These are phyloP conservation scores for Calosoma granatense DNA, from an alignment of 1,140 invertebrate genomes.

Conservation along the genomic window DNA sequence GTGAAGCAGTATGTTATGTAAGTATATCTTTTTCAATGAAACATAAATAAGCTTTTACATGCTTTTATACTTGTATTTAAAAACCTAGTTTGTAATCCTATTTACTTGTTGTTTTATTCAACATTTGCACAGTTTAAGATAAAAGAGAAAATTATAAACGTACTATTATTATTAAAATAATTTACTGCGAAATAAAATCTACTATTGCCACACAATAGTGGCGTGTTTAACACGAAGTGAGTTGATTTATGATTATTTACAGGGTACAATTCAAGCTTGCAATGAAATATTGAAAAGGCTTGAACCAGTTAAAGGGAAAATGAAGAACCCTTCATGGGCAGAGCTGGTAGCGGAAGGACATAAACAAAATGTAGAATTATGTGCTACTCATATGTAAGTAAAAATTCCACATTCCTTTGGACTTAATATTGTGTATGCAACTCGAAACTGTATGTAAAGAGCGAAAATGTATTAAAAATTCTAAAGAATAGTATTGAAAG, in stretches of 20 bases:
- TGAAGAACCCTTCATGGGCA: conserved; percentile 54
- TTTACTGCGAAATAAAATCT: too few species aligned
- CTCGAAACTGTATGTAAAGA: too few species aligned
- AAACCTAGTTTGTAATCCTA: neutral
- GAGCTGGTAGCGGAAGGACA: conserved; percentile 49
- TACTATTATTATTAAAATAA: too few species aligned
- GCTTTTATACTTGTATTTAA: neutral
- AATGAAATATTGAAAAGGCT: conserved; percentile 50
- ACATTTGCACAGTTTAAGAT: too few species aligned
- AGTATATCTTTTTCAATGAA: too few species aligned
- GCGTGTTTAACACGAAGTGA: conserved; percentile 12
- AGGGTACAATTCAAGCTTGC: conserved; percentile 59
- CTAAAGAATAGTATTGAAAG: too few species aligned
- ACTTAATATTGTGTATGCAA: too few species aligned
- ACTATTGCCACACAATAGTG: too few species aligned
- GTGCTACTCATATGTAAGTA: conserved; percentile 44
- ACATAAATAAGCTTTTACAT: too few species aligned
- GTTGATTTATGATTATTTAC: conserved; percentile 14
- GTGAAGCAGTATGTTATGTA: conserved; percentile 57
- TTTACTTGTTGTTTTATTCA: too few species aligned
- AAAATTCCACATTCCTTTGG: neutral
- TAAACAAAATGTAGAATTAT: conserved; percentile 48
- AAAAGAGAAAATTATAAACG: too few species aligned
- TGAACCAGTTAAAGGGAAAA: conserved; percentile 46
- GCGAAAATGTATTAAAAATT: too few species aligned